Evolutionary conservation across 2,797 vertebrate genomes (phyloP).

Genomic region (Macropodus opercularis): DNA sequence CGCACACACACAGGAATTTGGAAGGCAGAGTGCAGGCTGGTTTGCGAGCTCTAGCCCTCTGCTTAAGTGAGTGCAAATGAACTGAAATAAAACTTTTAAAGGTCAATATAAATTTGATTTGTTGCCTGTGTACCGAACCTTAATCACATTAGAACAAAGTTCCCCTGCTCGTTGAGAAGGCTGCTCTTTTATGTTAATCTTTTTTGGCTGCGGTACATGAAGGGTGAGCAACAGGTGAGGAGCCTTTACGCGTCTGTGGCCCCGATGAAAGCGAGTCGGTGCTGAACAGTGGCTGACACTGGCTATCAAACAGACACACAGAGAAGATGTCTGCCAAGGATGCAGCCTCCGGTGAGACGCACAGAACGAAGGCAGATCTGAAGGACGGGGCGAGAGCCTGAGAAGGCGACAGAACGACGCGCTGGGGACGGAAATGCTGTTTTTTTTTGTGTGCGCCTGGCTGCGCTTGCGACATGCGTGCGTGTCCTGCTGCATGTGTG

Average conservation of each 20-base stretch:
- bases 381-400: conserved; percentile 52
- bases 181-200: conserved; percentile 65
- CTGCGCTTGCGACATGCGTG: conserved; percentile 15
- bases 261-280: conserved; percentile 58
- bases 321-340: conserved; percentile 67
- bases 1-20: conserved; percentile 64
- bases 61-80: conserved; percentile 78
- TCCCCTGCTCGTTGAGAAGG: conserved; percentile 59
- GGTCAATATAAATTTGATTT: conserved; percentile 75
- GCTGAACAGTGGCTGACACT: conserved; percentile 62
- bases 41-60: conserved; percentile 56
- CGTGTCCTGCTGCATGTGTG: conserved; percentile 5
- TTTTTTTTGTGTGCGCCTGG: conserved; percentile 38
- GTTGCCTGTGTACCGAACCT: conserved; percentile 68
- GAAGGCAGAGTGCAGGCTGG: conserved; percentile 52
- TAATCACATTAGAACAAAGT: conserved; percentile 70
- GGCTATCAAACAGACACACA: conserved; percentile 63
- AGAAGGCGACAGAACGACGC: conserved; percentile 72
- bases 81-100: conserved; percentile 76
- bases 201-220: conserved; percentile 66
- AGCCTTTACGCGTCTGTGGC: conserved; percentile 54
- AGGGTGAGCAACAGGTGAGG: conserved; percentile 75
- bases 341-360: conserved; percentile 61
- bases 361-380: conserved; percentile 49
- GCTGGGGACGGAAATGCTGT: conserved; percentile 51